Conservation (phyloP, 2,797 vertebrate genomes). For the Tarsius wallacei region DNA sequence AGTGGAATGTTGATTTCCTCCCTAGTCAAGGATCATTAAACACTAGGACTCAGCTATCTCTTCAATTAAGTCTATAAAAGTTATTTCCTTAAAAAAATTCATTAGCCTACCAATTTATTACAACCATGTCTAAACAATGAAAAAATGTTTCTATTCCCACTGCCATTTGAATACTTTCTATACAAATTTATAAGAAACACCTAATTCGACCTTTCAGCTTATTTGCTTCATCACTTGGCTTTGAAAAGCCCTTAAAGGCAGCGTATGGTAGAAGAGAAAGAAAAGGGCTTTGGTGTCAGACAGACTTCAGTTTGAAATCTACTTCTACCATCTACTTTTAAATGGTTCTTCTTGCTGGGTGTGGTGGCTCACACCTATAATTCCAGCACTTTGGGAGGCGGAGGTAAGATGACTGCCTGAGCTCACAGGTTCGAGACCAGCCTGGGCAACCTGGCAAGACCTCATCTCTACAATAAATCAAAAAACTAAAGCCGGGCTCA, state of each 20-base stretch:
- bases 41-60: not conserved
- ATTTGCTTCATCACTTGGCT: not conserved
- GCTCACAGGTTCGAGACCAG: too few species aligned
- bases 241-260: not conserved
- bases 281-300: not conserved
- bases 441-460: too few species aligned
- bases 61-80: slow-evolving; percentile 7
- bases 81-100: slow-evolving; percentile 35
- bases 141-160: slow-evolving; percentile 43
- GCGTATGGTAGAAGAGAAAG: not conserved
- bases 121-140: slow-evolving; percentile 52
- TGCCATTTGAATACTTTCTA: not conserved
- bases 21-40: not conserved
- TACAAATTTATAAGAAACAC: slow-evolving; percentile 6
- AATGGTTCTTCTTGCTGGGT: too few species aligned
- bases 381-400: too few species aligned
- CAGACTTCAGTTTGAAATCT: not conserved
- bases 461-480: too few species aligned
- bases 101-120: slow-evolving; percentile 19
- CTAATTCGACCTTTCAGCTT: slow-evolving; percentile 18
- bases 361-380: too few species aligned
- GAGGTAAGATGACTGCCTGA: too few species aligned
- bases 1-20: not conserved
- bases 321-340: not conserved
- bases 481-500: too few species aligned